Evolutionary conservation across 2,888 invertebrate genomes (phyloP).

Genomic region (Micropterix aruncella): DNA sequence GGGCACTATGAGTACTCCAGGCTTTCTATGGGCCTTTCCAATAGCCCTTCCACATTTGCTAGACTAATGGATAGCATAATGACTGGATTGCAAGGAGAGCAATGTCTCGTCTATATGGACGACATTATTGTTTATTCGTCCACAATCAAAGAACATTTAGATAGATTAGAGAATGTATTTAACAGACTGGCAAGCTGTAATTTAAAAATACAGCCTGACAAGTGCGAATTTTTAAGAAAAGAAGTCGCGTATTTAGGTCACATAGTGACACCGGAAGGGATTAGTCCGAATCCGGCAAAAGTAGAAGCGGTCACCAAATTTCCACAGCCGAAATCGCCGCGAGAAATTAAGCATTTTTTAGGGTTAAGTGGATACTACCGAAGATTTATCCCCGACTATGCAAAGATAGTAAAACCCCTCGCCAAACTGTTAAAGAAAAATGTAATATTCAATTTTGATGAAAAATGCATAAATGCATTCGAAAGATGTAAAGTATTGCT

Average conservation of each 20-base stretch:
- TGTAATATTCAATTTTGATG: slow-evolving; percentile 11
- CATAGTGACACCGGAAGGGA: slow-evolving; percentile 10
- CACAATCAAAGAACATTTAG: slow-evolving; percentile 12
- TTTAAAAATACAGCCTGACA: no score
- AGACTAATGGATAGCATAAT: slow-evolving; percentile 17
- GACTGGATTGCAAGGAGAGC: slow-evolving; percentile 10
- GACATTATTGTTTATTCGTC: no score
- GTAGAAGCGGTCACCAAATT: slow-evolving; percentile 14
- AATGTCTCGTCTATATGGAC: slow-evolving; percentile 15
- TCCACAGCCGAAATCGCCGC: slow-evolving; percentile 6
- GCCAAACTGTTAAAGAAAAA: slow-evolving; percentile 13
- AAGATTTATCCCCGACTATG: slow-evolving; percentile 15
- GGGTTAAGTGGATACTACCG: slow-evolving; percentile 15
- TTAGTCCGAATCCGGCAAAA: slow-evolving; percentile 6
- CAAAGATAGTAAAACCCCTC: slow-evolving; percentile 13
- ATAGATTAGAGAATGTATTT: slow-evolving; percentile 10
- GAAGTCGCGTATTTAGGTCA: slow-evolving; percentile 13
- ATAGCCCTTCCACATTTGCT: slow-evolving; percentile 18
- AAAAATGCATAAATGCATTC: slow-evolving; percentile 12
- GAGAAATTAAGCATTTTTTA: slow-evolving; percentile 8
- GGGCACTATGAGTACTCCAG: slow-evolving; percentile 17
- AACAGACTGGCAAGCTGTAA: slow-evolving; percentile 10
- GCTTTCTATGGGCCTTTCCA: slow-evolving; percentile 18
- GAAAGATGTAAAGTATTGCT: slow-evolving; percentile 15
- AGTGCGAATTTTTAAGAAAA: slow-evolving; percentile 13